Base-by-base conservation (phyloP, 64 coral and sea anemone genomes). In the Stichodactyla mertensii region DNA sequence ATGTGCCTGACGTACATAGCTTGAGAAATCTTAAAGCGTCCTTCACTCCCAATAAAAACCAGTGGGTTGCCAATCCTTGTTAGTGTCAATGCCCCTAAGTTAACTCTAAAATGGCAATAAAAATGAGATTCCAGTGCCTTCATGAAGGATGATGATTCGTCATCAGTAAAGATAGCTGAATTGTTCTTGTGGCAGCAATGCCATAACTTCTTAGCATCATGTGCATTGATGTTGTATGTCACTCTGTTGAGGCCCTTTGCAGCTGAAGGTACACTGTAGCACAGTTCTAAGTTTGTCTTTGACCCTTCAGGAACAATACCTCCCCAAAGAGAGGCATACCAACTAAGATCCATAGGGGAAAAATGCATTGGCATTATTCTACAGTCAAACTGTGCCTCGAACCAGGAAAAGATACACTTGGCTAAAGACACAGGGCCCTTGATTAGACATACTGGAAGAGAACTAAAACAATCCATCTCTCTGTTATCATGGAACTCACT, bases 81-180 rank as follows among this genome's bases (percentile, higher is more conserved):
- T 2, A 98, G 55, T 55, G 86, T 61, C 22, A 98, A 64, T 86
- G 83, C 77, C 53, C 88, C 88, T 22, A 98, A 77, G 59, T 98
- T 85, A 77, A 98, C 82, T 71, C 69, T 98, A 80, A 98, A 98
- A 88, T 98, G 95, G 31, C 84, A 87, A 87, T 98, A 94, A 89
- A 98, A 98, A 82, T 98, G 95, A 16, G 74, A 61, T 52, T 92
- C 85, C 31, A 98, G 19, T 78, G 95, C 92, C 54, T 88, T 92
- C 54, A 98, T 88, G 87, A 98, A 94, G 10, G 84, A 62, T 15
- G 18, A 4, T 3, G 95, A 89, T 56, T 98, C 95, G 8, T 89
- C 87, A 26, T 92, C 87, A 13, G 95, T 98, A 64, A 98, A 98
- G 61, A 92, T 89, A 2, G 58, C 64, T 45, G 89, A 91, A 69